Conservation (phyloP, 2,888 invertebrate genomes). For the Archips xylosteana region DNA sequence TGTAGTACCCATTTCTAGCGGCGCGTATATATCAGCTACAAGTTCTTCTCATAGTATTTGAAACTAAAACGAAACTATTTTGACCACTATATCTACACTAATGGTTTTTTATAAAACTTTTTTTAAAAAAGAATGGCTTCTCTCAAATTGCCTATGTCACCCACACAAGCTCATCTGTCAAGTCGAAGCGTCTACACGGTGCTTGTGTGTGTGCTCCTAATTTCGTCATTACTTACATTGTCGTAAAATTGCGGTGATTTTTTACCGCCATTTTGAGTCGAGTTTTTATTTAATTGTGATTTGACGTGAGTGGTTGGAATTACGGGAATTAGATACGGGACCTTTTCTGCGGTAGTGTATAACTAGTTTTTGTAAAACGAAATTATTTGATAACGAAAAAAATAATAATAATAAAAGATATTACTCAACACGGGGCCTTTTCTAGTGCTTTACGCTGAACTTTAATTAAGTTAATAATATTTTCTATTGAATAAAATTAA, state of each 20-base stretch:
- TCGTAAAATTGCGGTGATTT: conserved; percentile 45
- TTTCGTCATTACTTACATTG: conserved; percentile 68
- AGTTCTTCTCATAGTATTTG: too few relatives aligned
- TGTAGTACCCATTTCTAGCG: too few relatives aligned
- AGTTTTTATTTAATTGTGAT: conserved; percentile 47
- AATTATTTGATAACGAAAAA: too few relatives aligned
- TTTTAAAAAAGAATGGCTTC: neutral
- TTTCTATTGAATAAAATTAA: too few relatives aligned
- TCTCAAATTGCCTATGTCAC: neutral
- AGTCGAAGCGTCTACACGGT: conserved; percentile 29
- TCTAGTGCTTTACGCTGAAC: too few relatives aligned
- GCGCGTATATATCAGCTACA: too few relatives aligned
- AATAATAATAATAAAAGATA: too few relatives aligned
- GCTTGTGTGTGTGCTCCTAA: conserved; percentile 59
- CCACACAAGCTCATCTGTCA: neutral
- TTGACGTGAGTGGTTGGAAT: conserved; percentile 11
- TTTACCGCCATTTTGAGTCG: conserved; percentile 61
- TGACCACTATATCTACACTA: too few relatives aligned
- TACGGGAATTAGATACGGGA: conserved; percentile 12
- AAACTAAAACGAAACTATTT: too few relatives aligned
- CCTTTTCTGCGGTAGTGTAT: neutral
- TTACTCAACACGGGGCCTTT: too few relatives aligned
- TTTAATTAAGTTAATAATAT: too few relatives aligned
- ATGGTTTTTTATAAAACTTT: neutral
- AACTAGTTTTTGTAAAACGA: neutral